Conservation (phyloP, 1,140 invertebrate genomes). For the Venustaconcha ellipsiformis region DNA sequence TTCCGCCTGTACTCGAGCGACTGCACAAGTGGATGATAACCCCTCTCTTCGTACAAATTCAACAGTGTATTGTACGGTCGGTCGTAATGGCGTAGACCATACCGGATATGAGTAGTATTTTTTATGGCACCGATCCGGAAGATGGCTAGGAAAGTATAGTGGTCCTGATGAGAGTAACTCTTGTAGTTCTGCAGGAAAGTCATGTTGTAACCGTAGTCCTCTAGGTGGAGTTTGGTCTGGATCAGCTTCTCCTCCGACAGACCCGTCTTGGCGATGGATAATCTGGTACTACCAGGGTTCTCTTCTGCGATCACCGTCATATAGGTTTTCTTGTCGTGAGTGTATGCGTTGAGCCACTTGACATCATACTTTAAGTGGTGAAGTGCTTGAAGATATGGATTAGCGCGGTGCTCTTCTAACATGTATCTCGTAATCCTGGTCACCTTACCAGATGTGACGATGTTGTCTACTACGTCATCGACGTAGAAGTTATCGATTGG, state of each 20-base stretch:
- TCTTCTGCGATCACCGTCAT: constrained; percentile 51
- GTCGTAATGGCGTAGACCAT: constrained; percentile 55
- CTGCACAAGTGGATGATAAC: constrained; percentile 54
- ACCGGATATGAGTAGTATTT: constrained; percentile 50
- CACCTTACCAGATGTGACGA: constrained; percentile 7
- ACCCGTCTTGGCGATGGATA: constrained; percentile 50
- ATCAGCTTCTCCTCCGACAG: constrained; percentile 45
- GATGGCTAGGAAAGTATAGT: constrained; percentile 48
- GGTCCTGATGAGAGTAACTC: constrained; percentile 47
- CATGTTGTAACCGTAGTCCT: constrained; percentile 52
- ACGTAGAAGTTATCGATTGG: constrained; percentile 39
- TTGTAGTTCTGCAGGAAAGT: constrained; percentile 60
- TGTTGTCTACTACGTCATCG: constrained; percentile 49
- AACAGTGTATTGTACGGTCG: constrained; percentile 57
- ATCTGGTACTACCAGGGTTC: constrained; percentile 12
- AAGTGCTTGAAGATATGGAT: constrained; percentile 49
- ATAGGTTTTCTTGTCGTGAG: constrained; percentile 35
- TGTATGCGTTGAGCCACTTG: constrained; percentile 54
- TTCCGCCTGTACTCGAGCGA: constrained; percentile 48
- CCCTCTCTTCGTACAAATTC: constrained; percentile 53
- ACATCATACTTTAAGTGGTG: constrained; percentile 47
- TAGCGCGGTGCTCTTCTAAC: constrained; percentile 55
- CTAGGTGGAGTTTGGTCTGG: constrained; percentile 46
- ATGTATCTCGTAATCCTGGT: constrained; percentile 40
- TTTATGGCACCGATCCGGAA: constrained; percentile 50